Conservation (phyloP, 2,797 vertebrate species). For the Diplodus sargus region DNA sequence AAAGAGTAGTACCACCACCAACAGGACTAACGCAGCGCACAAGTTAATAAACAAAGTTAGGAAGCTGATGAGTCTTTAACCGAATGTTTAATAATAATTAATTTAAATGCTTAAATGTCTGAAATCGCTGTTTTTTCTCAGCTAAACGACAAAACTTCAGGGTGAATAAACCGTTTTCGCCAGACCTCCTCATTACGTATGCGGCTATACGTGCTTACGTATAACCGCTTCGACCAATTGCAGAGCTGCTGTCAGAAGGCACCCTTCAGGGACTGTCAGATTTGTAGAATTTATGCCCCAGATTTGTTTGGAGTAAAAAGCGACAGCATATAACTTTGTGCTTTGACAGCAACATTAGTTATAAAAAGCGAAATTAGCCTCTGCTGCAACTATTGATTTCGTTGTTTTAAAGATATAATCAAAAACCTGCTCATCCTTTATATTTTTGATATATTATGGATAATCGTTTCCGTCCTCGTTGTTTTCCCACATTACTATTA, state of each 20-base stretch:
- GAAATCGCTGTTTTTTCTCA: accelerated
- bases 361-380: no score
- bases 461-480: accelerated
- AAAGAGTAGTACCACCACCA: conserved; percentile 15
- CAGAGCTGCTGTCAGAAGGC: conserved; percentile 20
- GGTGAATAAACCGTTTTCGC: neutral
- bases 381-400: no score
- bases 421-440: neutral
- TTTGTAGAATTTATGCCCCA: neutral
- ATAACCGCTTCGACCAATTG: conserved; percentile 41
- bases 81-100: neutral
- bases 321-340: neutral
- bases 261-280: conserved; percentile 20
- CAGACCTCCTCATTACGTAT: no score
- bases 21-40: neutral
- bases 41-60: neutral
- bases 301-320: neutral
- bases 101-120: neutral
- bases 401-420: no score
- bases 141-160: neutral
- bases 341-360: neutral
- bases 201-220: conserved; percentile 35
- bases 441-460: neutral
- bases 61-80: neutral
- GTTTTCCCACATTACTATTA: accelerated